Evolutionary conservation across 2,888 invertebrate species (phyloP).

Genomic region (Epirrhoe alternata): DNA sequence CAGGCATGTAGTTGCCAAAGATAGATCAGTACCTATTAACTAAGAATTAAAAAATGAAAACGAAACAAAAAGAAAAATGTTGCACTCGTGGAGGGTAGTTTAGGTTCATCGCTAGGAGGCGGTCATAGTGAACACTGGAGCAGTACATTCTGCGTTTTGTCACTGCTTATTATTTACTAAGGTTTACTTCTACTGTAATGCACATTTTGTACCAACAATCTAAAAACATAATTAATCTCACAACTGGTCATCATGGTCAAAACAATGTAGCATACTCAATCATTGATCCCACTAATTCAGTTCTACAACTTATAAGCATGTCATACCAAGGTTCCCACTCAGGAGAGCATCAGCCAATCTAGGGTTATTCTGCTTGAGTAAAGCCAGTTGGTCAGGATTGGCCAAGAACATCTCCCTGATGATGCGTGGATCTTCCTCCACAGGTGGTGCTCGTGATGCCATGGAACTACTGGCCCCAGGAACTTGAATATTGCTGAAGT

Average conservation of each 20-base stretch:
- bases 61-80: no score
- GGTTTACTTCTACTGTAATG: no score
- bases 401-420: constrained; percentile 94
- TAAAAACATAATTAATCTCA: no score
- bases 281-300: background rate
- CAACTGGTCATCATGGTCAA: background rate
- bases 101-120: no score
- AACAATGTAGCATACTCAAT: background rate
- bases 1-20: no score
- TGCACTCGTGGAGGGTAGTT: no score
- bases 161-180: no score
- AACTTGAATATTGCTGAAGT: constrained; percentile 94
- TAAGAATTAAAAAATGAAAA: no score
- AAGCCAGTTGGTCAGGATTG: constrained; percentile 95
- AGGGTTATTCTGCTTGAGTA: constrained; percentile 97
- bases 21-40: no score
- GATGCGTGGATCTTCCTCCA: constrained; percentile 92
- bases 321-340: constrained; percentile 91
- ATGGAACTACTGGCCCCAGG: constrained; percentile 83
- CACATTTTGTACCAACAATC: no score
- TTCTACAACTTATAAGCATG: background rate
- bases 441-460: constrained; percentile 69
- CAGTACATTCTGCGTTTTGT: no score
- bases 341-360: constrained; percentile 95
- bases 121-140: no score